Evolutionary conservation across 2,797 vertebrate genomes (phyloP).

Genomic region (Capromys pilorides): DNA sequence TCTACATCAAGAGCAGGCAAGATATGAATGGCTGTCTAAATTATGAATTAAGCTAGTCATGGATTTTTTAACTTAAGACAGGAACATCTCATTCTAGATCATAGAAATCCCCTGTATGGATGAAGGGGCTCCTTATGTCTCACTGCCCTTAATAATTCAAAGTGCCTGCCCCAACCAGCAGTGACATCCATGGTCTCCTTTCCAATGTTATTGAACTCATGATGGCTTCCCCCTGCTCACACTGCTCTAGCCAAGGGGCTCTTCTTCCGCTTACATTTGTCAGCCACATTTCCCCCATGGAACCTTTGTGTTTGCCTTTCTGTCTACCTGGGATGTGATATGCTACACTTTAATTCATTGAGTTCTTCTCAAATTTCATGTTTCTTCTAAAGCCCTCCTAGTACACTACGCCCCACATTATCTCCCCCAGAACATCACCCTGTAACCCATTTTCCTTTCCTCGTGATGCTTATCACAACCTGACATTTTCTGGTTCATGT

Average conservation of each 20-base stretch:
- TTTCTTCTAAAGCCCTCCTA: neutral
- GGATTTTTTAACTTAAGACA: neutral
- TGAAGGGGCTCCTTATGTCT: neutral
- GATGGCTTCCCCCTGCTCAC: accelerated
- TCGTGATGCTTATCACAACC: no score
- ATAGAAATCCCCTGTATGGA: neutral
- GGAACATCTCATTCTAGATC: neutral
- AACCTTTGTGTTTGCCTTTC: neutral
- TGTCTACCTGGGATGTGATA: neutral
- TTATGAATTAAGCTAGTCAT: neutral
- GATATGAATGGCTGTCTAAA: neutral
- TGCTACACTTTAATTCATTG: neutral
- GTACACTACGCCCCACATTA: neutral
- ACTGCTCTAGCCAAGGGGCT: no score
- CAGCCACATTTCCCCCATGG: neutral
- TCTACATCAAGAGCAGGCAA: neutral
- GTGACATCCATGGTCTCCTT: neutral
- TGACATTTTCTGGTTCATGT: neutral
- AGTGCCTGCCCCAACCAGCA: neutral
- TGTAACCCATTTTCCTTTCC: neutral
- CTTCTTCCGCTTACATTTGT: neutral
- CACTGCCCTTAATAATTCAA: neutral
- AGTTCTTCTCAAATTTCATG: neutral
- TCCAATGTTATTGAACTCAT: neutral
- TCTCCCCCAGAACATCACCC: neutral